Percentiles rank a stretch among this genome's conserved stretches.
Conservation (phyloP, 2,888 invertebrate genomes). For the Germaria angustata region DNA sequence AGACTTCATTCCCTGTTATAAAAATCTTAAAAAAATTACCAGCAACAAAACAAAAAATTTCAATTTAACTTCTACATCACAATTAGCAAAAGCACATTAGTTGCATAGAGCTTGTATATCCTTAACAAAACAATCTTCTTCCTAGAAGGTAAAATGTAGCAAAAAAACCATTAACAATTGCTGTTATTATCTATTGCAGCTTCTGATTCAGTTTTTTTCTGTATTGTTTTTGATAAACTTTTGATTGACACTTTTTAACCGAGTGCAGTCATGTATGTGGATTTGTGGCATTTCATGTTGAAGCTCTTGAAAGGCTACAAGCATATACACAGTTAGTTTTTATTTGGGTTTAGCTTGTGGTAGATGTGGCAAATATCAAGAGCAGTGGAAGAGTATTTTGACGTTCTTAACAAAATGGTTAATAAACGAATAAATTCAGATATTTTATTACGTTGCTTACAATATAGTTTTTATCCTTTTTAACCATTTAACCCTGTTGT, state of each 20-base stretch:
- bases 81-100: neutral
- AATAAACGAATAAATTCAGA: no score
- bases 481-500: no score
- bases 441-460: no score
- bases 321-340: conserved; percentile 19
- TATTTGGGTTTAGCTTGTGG: neutral
- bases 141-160: neutral
- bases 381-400: no score
- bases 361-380: neutral
- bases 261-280: conserved; percentile 37
- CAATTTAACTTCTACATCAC: conserved; percentile 45
- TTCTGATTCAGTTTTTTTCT: neutral
- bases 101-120: conserved; percentile 5
- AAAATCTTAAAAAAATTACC: conserved; percentile 7
- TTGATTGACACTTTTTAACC: conserved; percentile 61
- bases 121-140: neutral
- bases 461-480: no score
- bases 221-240: conserved; percentile 47
- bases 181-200: neutral
- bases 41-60: conserved; percentile 10
- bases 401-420: no score
- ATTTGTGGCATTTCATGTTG: conserved; percentile 48
- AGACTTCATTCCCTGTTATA: no score
- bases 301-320: conserved; percentile 35
- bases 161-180: conserved; percentile 52